Percentiles rank a stretch among this genome's conserved stretches.
phyloP scores from a whole-genome alignment of 2,113 vertebrate genomes.

The Chaetorhynchus papuensis region DNA sequence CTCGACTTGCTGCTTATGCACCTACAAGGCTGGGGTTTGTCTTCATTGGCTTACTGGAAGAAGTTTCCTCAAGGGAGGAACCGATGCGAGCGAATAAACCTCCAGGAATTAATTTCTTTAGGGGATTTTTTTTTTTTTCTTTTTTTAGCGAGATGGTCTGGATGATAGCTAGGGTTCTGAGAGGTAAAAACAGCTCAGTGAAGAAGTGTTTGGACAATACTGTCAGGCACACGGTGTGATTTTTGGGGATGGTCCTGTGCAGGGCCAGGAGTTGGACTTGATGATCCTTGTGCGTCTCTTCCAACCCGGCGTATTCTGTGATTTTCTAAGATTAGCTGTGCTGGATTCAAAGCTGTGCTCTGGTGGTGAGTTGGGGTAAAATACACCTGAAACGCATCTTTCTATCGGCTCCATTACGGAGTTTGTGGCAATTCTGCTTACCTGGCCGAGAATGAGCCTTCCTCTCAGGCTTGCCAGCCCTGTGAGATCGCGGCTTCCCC shows the following conservation, averaged over 20 bases:
- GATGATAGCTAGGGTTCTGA: background rate
- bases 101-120: background rate
- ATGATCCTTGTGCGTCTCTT: background rate
- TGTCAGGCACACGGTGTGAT: too few relatives aligned
- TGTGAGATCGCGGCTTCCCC: background rate
- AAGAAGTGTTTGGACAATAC: background rate
- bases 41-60: background rate
- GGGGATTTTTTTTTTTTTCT: too few relatives aligned
- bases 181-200: background rate
- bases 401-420: fast-evolving
- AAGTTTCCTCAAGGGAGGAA: background rate
- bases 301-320: background rate
- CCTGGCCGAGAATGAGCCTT: background rate
- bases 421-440: background rate
- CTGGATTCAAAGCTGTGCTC: background rate
- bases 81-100: background rate
- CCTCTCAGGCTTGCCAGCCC: background rate
- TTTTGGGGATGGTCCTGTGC: background rate
- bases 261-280: background rate
- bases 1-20: background rate
- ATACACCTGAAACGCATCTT: background rate
- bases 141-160: background rate
- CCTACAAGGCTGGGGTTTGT: background rate
- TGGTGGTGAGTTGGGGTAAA: background rate
- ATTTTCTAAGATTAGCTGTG: background rate